Evolutionary conservation across 2,888 invertebrate genomes (phyloP).

Genomic region (Netelia fuscicornis): DNA sequence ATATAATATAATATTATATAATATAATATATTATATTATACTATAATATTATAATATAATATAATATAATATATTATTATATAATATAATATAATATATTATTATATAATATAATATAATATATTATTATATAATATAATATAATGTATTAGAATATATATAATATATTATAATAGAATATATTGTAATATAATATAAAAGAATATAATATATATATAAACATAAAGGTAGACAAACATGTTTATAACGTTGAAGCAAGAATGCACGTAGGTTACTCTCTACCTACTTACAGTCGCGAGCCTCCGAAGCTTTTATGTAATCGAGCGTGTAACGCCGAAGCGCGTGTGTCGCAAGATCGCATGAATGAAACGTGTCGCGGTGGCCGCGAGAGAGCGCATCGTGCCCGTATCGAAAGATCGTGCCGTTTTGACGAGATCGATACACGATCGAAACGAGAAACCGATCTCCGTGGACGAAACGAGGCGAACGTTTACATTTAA

Average conservation of each 20-base stretch:
- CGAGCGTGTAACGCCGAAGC: slow-evolving; percentile 76
- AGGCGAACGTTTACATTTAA: background rate
- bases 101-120: too few relatives aligned
- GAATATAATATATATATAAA: slow-evolving; percentile 22
- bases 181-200: background rate
- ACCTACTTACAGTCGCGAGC: slow-evolving; percentile 65
- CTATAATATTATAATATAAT: too few relatives aligned
- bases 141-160: too few relatives aligned
- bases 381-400: slow-evolving; percentile 32
- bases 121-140: too few relatives aligned
- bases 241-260: slow-evolving; percentile 59
- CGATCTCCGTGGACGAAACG: background rate
- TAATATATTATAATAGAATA: too few relatives aligned
- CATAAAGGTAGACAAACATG: slow-evolving; percentile 36
- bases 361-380: slow-evolving; percentile 79
- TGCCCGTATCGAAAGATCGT: slow-evolving; percentile 9
- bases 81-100: too few relatives aligned
- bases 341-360: slow-evolving; percentile 80
- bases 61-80: too few relatives aligned
- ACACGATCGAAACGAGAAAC: background rate
- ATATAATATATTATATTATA: too few relatives aligned
- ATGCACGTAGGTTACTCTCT: slow-evolving; percentile 66
- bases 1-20: too few relatives aligned
- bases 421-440: slow-evolving; percentile 18
- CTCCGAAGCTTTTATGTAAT: slow-evolving; percentile 79